Percentiles rank a stretch among this genome's conserved stretches.
Conservation (phyloP, 2,888 invertebrate genomes). For the Seira ritae region DNA sequence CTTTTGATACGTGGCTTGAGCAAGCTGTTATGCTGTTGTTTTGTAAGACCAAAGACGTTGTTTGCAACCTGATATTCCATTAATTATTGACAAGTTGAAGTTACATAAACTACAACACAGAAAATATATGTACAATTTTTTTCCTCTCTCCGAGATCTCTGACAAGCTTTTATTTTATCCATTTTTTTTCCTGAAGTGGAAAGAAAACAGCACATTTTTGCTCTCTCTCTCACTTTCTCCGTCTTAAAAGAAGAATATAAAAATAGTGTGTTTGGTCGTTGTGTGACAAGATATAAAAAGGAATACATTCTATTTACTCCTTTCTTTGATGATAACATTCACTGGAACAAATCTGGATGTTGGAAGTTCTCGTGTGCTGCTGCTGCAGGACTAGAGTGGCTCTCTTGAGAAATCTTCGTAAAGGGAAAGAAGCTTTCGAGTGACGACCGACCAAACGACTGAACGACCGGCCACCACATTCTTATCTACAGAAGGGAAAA, state of each 20-base stretch:
- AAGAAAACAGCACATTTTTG: not conserved
- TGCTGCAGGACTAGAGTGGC: not conserved
- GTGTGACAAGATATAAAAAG: not conserved
- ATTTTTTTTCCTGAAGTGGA: not conserved
- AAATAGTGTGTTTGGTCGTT: not conserved
- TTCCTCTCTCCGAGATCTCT: not conserved
- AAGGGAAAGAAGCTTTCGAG: not conserved
- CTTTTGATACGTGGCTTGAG: not conserved
- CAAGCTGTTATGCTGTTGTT: not conserved
- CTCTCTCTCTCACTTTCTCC: not conserved
- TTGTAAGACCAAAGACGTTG: not conserved
- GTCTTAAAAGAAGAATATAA: not conserved
- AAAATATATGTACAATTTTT: not conserved
- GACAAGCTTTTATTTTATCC: not conserved
- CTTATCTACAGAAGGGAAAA: not conserved
- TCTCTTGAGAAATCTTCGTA: not conserved
- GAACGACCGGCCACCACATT: not conserved
- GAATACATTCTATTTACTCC: not conserved
- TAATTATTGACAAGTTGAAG: slow-evolving; percentile 51
- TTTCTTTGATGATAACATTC: not conserved
- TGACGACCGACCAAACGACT: not conserved
- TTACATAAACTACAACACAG: slow-evolving; percentile 13
- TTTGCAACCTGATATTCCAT: slow-evolving; percentile 41
- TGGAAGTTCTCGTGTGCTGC: not conserved
- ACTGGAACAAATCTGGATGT: not conserved